Conservation (phyloP, 2,797 vertebrate species). For the Ptychobarbus kaznakovi region DNA sequence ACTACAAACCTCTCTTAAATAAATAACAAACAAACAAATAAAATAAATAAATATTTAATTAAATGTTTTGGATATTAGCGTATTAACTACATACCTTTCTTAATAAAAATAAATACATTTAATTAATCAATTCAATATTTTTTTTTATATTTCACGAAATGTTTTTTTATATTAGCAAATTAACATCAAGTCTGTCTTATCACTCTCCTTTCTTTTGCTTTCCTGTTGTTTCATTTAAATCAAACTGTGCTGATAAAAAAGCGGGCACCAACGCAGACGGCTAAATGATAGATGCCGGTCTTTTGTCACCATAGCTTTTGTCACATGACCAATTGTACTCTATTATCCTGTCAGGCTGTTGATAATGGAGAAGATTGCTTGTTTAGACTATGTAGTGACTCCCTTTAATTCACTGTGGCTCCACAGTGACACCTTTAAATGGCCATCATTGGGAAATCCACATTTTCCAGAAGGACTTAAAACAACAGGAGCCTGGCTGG, state of each 20-base stretch:
- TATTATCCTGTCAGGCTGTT: slow-evolving; percentile 88
- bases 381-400: slow-evolving; percentile 91
- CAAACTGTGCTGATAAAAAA: slow-evolving; percentile 18
- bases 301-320: slow-evolving; percentile 57
- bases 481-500: slow-evolving; percentile 79
- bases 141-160: not conserved
- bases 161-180: not conserved
- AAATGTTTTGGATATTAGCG: too few species aligned
- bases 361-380: slow-evolving; percentile 89
- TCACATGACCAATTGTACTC: slow-evolving; percentile 82
- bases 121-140: not conserved
- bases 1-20: not conserved
- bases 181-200: not conserved
- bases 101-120: too few species aligned
- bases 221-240: slow-evolving; percentile 10
- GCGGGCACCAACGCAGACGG: slow-evolving; percentile 5
- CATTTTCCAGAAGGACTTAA: slow-evolving; percentile 87
- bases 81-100: too few species aligned
- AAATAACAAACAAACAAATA: not conserved
- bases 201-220: not conserved
- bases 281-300: slow-evolving; percentile 61
- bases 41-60: not conserved
- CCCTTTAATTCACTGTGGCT: slow-evolving; percentile 92
- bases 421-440: slow-evolving; percentile 93
- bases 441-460: slow-evolving; percentile 88